phyloP scores from a whole-genome alignment of 2,888 invertebrate species.

The Caradrina kadenii region DNA sequence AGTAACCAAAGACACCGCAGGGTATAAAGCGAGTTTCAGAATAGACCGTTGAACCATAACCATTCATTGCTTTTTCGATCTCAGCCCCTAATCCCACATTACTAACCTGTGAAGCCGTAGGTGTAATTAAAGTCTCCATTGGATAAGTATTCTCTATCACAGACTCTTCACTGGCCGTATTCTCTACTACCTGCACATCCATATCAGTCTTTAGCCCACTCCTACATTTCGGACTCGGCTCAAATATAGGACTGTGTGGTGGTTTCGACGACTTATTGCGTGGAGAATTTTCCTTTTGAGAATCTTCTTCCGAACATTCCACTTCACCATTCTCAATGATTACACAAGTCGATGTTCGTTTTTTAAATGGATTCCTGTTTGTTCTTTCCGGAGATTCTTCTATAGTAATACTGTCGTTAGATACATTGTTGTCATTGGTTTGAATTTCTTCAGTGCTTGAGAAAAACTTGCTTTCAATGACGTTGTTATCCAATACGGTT shows the following conservation, averaged over 20 bases:
- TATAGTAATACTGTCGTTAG: constrained; percentile 66
- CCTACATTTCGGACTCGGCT: constrained; percentile 70
- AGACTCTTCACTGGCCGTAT: constrained; percentile 74
- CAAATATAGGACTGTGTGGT: constrained; percentile 76
- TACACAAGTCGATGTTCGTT: constrained; percentile 9
- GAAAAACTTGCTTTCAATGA: constrained; percentile 92
- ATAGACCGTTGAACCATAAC: no score
- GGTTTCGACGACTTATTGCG: constrained; percentile 71
- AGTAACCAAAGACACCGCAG: no score
- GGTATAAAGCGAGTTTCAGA: no score
- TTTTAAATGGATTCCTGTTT: constrained; percentile 60
- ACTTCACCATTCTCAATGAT: constrained; percentile 58
- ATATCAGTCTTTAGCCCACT: constrained; percentile 69
- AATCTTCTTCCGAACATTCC: constrained; percentile 70
- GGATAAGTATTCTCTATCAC: constrained; percentile 85
- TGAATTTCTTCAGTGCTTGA: constrained; percentile 31
- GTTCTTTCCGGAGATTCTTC: constrained; percentile 74
- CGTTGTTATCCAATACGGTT: constrained; percentile 81
- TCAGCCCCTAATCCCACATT: neutral
- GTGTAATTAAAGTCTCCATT: constrained; percentile 77
- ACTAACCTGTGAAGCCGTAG: constrained; percentile 81
- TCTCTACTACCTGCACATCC: constrained; percentile 63
- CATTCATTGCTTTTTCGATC: no score
- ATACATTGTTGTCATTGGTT: constrained; percentile 42
- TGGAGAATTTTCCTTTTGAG: constrained; percentile 82